Conservation (phyloP, 2,113 vertebrate genomes). For the Spea bombifrons region DNA sequence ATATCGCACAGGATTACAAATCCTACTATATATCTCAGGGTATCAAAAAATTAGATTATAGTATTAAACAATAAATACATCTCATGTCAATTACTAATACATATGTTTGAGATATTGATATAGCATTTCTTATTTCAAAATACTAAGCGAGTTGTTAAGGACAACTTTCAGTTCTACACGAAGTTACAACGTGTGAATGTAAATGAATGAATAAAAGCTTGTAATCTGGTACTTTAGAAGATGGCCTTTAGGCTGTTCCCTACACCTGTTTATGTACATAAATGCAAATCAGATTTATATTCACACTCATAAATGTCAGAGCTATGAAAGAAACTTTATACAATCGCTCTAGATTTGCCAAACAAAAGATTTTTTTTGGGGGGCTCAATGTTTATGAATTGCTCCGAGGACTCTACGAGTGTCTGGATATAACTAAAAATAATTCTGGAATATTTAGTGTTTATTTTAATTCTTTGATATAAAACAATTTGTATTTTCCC, state of each 20-base stretch:
- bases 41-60: no score
- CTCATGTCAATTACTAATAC: no score
- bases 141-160: background rate
- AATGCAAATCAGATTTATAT: conserved; percentile 17
- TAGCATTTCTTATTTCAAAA: background rate
- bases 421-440: background rate
- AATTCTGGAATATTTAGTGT: background rate
- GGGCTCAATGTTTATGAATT: background rate
- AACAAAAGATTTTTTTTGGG: conserved; percentile 7
- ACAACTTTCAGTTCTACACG: background rate
- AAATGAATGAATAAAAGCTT: background rate
- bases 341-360: conserved; percentile 4
- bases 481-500: no score
- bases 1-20: no score
- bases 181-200: conserved; percentile 5
- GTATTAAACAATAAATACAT: no score
- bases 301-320: conserved; percentile 21
- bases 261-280: conserved; percentile 35
- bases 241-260: conserved; percentile 29
- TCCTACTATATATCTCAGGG: no score
- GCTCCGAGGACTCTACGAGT: background rate
- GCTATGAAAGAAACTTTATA: background rate
- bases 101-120: background rate
- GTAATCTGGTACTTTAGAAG: conserved; percentile 9
- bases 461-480: background rate